These are phyloP conservation scores for Sericinus montela DNA, from an alignment of 2,888 invertebrate genomes.

Conservation along the genomic window DNA sequence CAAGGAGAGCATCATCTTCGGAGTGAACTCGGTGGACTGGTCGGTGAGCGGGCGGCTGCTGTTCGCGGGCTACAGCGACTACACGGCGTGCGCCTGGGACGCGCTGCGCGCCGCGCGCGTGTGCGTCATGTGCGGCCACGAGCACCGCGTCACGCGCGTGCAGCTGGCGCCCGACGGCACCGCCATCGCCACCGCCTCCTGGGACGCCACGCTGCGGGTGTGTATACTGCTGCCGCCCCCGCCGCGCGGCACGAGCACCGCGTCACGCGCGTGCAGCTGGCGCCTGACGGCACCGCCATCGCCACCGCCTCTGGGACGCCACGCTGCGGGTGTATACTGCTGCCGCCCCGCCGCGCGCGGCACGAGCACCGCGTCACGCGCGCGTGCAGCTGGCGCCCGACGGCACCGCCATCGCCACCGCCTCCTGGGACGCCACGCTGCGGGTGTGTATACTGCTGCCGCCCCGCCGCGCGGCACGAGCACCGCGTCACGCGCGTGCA, in stretches of 20 bases:
- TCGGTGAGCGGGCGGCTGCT: conserved; percentile 96
- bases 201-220: conserved; percentile 81
- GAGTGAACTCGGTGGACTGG: conserved; percentile 97
- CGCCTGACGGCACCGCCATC: background rate
- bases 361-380: conserved; percentile 82
- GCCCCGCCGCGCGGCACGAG: no score
- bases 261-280: conserved; percentile 80
- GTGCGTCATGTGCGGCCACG: conserved; percentile 95
- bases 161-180: conserved; percentile 98
- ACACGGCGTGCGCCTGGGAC: conserved; percentile 99
- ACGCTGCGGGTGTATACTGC: conserved; percentile 70
- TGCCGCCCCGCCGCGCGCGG: conserved; percentile 80
- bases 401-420: conserved; percentile 77
- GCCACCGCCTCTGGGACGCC: conserved; percentile 95
- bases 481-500: no score
- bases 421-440: no score
- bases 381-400: conserved; percentile 40
- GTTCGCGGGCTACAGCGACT: conserved; percentile 99
- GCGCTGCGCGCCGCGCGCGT: conserved; percentile 95
- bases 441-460: no score
- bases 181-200: conserved; percentile 97
- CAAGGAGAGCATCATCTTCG: conserved; percentile 98
- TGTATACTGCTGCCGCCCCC: conserved; percentile 84
- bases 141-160: conserved; percentile 95
- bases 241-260: conserved; percentile 46